phyloP scores from a whole-genome alignment of 2,113 vertebrate genomes.

The Rhynchomys soricoides region DNA sequence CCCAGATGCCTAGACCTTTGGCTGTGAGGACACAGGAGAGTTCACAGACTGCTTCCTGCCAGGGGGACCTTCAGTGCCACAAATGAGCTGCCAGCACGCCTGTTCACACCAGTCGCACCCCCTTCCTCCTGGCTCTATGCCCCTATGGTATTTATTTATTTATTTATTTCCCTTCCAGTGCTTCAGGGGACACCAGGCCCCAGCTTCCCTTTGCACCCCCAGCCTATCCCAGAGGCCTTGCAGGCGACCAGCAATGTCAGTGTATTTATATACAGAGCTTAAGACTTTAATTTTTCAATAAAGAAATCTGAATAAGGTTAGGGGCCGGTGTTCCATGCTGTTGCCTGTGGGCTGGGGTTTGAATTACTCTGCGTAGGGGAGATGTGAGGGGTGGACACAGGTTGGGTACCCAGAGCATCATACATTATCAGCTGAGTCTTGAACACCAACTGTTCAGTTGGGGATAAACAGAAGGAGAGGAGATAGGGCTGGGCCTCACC shows the following conservation, averaged over 20 bases:
- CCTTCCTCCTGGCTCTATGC: not conserved
- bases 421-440: accelerated
- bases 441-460: not conserved
- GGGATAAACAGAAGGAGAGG: not conserved
- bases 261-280: conserved; percentile 92
- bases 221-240: conserved; percentile 85
- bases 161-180: conserved; percentile 72
- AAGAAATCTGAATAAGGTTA: conserved; percentile 84
- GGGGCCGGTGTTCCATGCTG: not conserved
- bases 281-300: conserved; percentile 97
- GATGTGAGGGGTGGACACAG: not conserved
- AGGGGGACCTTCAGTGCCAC: conserved; percentile 79
- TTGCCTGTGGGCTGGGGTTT: not conserved
- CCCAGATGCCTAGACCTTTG: not conserved
- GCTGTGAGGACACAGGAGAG: conserved; percentile 13
- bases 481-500: not conserved
- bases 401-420: too few relatives aligned
- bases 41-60: not conserved
- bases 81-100: conserved; percentile 42
- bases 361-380: accelerated
- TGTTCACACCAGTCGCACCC: not conserved
- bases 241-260: conserved; percentile 83
- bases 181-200: not conserved
- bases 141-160: conserved; percentile 74
- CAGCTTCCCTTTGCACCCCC: conserved; percentile 54